Conservation (phyloP, 2,113 vertebrate genomes). For the Columba livia region DNA sequence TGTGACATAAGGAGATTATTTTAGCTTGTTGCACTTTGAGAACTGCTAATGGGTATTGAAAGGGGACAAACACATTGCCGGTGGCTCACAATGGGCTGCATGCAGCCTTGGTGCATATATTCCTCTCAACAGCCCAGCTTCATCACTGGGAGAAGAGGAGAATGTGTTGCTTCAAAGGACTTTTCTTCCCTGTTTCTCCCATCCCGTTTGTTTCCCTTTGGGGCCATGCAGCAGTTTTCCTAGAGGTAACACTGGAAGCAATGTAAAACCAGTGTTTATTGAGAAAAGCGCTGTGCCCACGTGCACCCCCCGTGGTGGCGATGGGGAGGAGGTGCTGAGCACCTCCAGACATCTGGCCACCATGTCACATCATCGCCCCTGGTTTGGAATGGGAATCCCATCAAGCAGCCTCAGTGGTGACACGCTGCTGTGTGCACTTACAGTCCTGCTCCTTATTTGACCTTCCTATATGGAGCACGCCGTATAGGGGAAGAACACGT, state of each 20-base stretch:
- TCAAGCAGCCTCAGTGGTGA: neutral
- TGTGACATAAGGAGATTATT: fast-evolving
- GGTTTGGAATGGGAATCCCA: neutral
- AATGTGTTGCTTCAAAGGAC: neutral
- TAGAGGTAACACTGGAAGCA: neutral
- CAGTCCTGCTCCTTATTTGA: neutral
- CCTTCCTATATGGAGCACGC: neutral
- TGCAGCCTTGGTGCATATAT: neutral
- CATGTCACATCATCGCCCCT: neutral
- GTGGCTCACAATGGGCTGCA: fast-evolving
- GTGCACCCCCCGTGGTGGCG: neutral
- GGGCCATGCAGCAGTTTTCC: neutral
- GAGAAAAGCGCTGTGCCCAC: neutral
- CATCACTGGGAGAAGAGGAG: neutral
- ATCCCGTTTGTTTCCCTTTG: neutral
- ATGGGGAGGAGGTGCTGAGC: neutral
- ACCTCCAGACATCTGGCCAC: neutral
- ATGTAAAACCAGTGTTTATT: neutral
- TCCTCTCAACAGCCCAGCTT: neutral
- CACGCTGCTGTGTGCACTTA: neutral
- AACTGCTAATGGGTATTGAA: neutral
- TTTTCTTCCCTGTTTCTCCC: neutral
- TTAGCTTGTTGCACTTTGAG: neutral
- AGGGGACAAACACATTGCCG: neutral
- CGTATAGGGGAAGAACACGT: neutral